These are phyloP conservation scores for Pheosia tremula DNA, from an alignment of 2,888 invertebrate species.

Conservation along the genomic window DNA sequence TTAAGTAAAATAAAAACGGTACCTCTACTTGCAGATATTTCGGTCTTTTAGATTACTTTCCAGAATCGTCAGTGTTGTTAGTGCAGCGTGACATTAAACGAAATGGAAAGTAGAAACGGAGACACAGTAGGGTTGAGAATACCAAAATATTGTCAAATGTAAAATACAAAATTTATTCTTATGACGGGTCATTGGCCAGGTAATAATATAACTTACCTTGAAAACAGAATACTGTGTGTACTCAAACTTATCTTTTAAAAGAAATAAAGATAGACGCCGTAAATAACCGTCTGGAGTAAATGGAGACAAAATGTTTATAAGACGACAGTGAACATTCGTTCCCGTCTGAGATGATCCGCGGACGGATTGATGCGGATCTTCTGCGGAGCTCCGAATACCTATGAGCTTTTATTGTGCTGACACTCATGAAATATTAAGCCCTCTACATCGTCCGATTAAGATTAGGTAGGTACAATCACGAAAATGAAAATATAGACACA, in stretches of 20 bases:
- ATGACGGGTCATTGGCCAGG: no score
- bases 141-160: constrained; percentile 71
- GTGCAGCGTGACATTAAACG: constrained; percentile 63
- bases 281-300: constrained; percentile 34
- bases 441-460: not conserved
- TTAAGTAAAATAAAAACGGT: not conserved
- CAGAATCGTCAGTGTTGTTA: constrained; percentile 38
- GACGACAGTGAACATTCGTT: constrained; percentile 33
- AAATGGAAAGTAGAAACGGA: constrained; percentile 52
- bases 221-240: not conserved
- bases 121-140: constrained; percentile 66
- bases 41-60: not conserved
- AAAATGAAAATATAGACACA: no score
- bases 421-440: not conserved
- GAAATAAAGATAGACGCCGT: constrained; percentile 20
- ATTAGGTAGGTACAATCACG: no score
- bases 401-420: constrained; percentile 21
- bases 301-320: constrained; percentile 35
- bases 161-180: no score
- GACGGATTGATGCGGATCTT: constrained; percentile 44
- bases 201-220: no score
- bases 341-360: constrained; percentile 41
- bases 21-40: not conserved
- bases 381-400: not conserved
- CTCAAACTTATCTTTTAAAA: constrained; percentile 14